phyloP scores from a whole-genome alignment of 2,797 vertebrate species.

The Myotis findleyi region DNA sequence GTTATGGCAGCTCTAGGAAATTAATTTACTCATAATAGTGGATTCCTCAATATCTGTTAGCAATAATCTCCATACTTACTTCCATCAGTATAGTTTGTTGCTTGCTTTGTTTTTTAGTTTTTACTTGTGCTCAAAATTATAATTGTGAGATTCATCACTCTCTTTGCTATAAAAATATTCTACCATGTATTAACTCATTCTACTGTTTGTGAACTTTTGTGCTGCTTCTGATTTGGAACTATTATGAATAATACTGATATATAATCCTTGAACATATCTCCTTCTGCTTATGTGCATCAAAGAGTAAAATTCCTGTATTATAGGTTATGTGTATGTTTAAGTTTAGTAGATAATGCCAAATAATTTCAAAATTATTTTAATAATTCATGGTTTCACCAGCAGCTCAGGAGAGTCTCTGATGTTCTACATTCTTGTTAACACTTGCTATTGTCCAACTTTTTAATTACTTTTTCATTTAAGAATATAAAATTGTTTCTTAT shows the following conservation, averaged over 20 bases:
- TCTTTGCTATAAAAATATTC: constrained; percentile 43
- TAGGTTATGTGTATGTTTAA: neutral
- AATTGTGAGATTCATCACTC: neutral
- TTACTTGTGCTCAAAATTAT: neutral
- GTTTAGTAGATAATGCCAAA: neutral
- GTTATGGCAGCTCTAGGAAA: neutral
- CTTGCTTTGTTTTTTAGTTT: neutral
- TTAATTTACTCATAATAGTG: neutral
- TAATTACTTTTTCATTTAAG: neutral
- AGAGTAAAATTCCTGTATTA: neutral
- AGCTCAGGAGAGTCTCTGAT: neutral
- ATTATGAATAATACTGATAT: constrained; percentile 18
- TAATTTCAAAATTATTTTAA: neutral
- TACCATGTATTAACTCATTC: neutral
- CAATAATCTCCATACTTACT: neutral
- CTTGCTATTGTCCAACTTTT: neutral
- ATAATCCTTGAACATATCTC: neutral
- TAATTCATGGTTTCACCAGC: neutral
- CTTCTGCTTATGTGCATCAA: neutral
- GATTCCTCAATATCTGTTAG: neutral
- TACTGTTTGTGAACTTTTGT: neutral
- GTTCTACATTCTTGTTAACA: neutral
- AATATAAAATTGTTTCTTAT: neutral
- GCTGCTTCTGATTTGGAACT: neutral
- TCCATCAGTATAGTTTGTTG: neutral